phyloP scores from a whole-genome alignment of 2,888 invertebrate species.

The Baronia brevicornis region DNA sequence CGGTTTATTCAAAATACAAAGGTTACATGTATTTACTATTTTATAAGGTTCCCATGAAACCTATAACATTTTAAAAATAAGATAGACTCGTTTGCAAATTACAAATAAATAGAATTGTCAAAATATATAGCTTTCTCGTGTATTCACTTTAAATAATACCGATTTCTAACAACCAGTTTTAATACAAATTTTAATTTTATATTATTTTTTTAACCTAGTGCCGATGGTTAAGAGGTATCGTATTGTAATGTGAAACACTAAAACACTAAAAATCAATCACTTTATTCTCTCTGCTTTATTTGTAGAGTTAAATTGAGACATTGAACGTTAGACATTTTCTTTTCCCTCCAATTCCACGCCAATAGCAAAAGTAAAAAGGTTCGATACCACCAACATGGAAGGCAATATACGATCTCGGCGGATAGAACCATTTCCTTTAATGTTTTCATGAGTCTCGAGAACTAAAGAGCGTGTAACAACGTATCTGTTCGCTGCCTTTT shows the following conservation, averaged over 20 bases:
- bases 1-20: slow-evolving; percentile 21
- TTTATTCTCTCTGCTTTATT: slow-evolving; percentile 30
- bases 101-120: too few relatives aligned
- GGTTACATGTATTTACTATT: slow-evolving; percentile 46
- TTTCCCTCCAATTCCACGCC: slow-evolving; percentile 60
- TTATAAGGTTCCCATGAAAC: slow-evolving; percentile 44
- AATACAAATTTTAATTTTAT: too few relatives aligned
- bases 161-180: too few relatives aligned
- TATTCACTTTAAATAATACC: too few relatives aligned
- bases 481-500: slow-evolving; percentile 66
- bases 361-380: slow-evolving; percentile 62
- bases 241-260: too few relatives aligned
- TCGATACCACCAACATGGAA: slow-evolving; percentile 57
- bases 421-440: slow-evolving; percentile 61
- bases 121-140: too few relatives aligned
- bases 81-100: too few relatives aligned
- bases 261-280: slow-evolving; percentile 51
- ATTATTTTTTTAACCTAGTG: neutral
- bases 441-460: slow-evolving; percentile 64
- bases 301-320: slow-evolving; percentile 67
- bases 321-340: slow-evolving; percentile 65
- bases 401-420: slow-evolving; percentile 53
- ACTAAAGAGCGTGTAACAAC: slow-evolving; percentile 67
- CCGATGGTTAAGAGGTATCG: too few relatives aligned
- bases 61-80: too few relatives aligned